Evolutionary conservation across 2,797 vertebrate genomes (phyloP).

Genomic region (Oreortyx pictus): DNA sequence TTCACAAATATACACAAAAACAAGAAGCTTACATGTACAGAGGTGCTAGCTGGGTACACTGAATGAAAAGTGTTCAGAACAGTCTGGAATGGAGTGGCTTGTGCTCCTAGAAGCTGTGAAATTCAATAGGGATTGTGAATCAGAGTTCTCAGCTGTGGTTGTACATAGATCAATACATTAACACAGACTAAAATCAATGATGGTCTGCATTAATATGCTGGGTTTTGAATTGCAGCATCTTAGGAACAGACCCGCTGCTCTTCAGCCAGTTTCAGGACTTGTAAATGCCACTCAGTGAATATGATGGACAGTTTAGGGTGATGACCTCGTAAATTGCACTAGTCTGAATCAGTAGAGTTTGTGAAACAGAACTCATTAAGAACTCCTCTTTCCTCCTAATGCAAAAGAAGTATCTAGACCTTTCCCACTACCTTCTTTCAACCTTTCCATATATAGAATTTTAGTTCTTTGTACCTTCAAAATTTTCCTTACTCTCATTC

Average conservation of each 20-base stretch:
- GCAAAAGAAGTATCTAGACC: neutral
- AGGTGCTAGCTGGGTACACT: neutral
- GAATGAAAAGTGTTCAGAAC: neutral
- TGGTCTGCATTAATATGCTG: slow-evolving; percentile 40
- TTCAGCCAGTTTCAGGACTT: slow-evolving; percentile 22
- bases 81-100: neutral
- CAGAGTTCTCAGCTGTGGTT: neutral
- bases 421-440: neutral
- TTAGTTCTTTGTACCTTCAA: neutral
- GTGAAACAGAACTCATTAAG: slow-evolving; percentile 49
- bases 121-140: neutral
- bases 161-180: slow-evolving; percentile 61
- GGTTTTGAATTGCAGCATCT: slow-evolving; percentile 5
- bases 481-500: neutral
- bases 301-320: slow-evolving; percentile 62
- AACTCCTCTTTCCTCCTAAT: neutral
- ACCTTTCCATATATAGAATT: neutral
- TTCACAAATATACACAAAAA: neutral
- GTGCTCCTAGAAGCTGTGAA: neutral
- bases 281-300: neutral
- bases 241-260: slow-evolving; percentile 18
- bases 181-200: slow-evolving; percentile 57
- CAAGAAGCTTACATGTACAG: neutral
- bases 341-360: neutral
- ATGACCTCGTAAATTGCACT: slow-evolving; percentile 52